Evolutionary conservation across 2,113 vertebrate species (phyloP), one percentile per base, ranked within the genome.

Genomic region (Daubentonia madagascariensis): DNA sequence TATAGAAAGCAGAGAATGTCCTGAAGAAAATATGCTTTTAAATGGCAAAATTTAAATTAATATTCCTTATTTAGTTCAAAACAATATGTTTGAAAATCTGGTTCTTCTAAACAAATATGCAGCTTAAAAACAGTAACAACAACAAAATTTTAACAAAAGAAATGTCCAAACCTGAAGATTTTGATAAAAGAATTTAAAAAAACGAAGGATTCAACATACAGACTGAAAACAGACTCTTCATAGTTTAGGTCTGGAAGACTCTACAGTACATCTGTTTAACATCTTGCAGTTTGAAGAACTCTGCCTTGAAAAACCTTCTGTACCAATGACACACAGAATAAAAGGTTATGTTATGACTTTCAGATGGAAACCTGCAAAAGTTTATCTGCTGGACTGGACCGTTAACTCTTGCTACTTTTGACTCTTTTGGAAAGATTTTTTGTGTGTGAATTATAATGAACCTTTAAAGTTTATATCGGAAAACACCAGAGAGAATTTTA

Each of bases 301-400:
- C 94, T 98, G 97, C 97, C 98, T 98, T 98, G 98, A 98, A 98
- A 98, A 99, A 97, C 90, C 97, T 98, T 98, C 98, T 97, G 98
- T 98, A 98, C 95, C 96, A 97, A 97, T 98, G 98, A 98, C 98
- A 98, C 98, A 96, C 98, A 98, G 97, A 98, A 98, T 98, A 98
- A 98, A 99, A 98, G 98, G 97, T 98, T 99, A 92, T 98, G 97
- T 99, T 98, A 99, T 98, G 98, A 98, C 98, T 99, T 98, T 98
- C 98, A 99, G 98, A 98, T 98, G 98, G 97, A 98, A 98, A 98
- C 97, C 98, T 99, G 98, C 97, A 98, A 97, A 98, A 98, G 96
- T 98, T 98, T 98, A 98, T 98, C 98, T 98, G 96, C 97, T 96
- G 93, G 91, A 95, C 95, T 96, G 79, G 67, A 94, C 98, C 35